Conservation (phyloP, 2,888 invertebrate species). For the Frankliniella fusca region DNA sequence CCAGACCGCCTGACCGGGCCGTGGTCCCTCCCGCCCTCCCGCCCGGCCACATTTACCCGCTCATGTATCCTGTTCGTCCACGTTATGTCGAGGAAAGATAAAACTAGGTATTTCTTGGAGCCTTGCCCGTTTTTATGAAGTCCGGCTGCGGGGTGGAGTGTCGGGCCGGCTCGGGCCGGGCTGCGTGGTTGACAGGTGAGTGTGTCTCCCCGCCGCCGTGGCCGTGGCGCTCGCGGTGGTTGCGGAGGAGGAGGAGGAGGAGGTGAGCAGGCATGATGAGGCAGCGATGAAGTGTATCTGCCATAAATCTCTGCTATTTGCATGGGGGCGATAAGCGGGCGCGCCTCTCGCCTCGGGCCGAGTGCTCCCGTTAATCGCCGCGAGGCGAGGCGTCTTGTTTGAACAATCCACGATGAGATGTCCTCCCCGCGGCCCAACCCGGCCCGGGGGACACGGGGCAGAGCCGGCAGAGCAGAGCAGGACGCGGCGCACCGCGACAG, state of each 20-base stretch:
- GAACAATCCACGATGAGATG: neutral
- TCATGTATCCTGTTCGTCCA: too few relatives aligned
- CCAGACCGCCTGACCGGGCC: neutral
- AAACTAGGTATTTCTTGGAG: too few relatives aligned
- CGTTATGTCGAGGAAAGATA: too few relatives aligned
- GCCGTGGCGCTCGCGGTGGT: neutral
- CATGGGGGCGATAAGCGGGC: neutral
- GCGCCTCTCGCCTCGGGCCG: neutral
- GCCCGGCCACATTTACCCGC: too few relatives aligned
- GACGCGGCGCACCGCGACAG: neutral
- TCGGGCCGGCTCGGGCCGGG: too few relatives aligned
- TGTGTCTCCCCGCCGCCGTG: neutral
- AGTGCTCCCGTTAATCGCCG: neutral
- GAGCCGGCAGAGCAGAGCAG: neutral
- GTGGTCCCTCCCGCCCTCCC: neutral
- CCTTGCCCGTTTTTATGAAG: too few relatives aligned
- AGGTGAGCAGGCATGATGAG: neutral
- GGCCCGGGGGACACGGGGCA: neutral
- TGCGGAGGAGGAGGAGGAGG: neutral
- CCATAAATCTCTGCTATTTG: constrained; percentile 10
- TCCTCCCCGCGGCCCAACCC: neutral
- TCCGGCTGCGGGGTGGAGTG: too few relatives aligned
- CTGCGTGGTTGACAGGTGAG: too few relatives aligned
- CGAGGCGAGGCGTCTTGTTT: neutral
- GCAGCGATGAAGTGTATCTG: neutral